phyloP scores from a whole-genome alignment of 2,888 invertebrate species.

The Zootermopsis nevadensis region DNA sequence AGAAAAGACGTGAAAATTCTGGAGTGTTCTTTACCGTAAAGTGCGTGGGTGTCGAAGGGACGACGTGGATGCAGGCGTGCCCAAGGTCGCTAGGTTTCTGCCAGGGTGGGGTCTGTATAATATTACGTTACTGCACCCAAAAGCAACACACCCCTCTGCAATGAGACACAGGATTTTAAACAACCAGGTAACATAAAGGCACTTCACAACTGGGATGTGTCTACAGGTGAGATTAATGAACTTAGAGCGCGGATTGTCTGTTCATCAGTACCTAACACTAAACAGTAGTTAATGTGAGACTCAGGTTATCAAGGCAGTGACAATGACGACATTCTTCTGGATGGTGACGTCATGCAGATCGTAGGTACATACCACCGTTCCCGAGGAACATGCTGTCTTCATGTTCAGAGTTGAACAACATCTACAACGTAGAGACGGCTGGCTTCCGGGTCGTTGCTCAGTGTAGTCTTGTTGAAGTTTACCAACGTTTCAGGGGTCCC shows the following conservation, averaged over 20 bases:
- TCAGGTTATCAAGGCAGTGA: too few species aligned
- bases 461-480: too few species aligned
- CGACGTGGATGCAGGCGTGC: neutral
- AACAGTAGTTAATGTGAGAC: too few species aligned
- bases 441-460: too few species aligned
- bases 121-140: constrained; percentile 5
- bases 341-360: too few species aligned
- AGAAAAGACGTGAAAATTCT: neutral
- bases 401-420: too few species aligned
- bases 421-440: too few species aligned
- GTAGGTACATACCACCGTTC: too few species aligned
- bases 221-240: neutral
- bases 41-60: neutral
- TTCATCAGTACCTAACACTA: too few species aligned
- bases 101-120: constrained; percentile 3
- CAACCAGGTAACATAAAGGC: neutral
- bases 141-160: neutral
- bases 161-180: neutral
- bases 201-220: neutral
- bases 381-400: too few species aligned
- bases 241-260: neutral
- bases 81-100: neutral
- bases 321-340: too few species aligned
- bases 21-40: neutral
- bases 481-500: too few species aligned